Conservation (phyloP, 2,888 invertebrate genomes). For the Troilus luridus region DNA sequence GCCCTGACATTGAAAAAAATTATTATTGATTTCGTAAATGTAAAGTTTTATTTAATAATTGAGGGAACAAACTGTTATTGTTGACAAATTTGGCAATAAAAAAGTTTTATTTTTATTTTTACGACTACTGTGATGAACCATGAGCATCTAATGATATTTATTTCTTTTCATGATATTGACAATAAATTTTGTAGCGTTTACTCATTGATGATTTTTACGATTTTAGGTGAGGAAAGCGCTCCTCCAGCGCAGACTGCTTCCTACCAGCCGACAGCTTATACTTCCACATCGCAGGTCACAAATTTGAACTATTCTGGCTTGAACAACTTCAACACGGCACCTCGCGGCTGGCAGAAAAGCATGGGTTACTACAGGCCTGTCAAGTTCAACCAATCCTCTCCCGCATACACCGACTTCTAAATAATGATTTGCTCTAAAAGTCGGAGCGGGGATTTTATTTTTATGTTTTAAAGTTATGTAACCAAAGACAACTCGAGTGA, state of each 20-base stretch:
- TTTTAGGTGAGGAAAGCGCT: slow-evolving; percentile 54
- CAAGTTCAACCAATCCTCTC: slow-evolving; percentile 73
- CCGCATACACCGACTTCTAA: slow-evolving; percentile 65
- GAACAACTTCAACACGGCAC: slow-evolving; percentile 86
- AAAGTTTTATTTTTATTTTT: too few species aligned
- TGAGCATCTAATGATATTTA: neutral
- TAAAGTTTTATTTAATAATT: too few species aligned
- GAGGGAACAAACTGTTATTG: too few species aligned
- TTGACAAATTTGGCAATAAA: too few species aligned
- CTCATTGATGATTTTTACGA: neutral
- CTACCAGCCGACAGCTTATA: neutral
- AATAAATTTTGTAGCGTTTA: neutral
- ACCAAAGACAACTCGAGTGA: slow-evolving; percentile 13
- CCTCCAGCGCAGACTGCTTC: slow-evolving; percentile 33
- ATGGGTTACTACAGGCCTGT: slow-evolving; percentile 81
- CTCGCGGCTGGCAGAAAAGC: slow-evolving; percentile 83
- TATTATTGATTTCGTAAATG: too few species aligned
- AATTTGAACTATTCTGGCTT: slow-evolving; percentile 64
- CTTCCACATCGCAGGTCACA: slow-evolving; percentile 58
- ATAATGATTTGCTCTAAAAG: neutral
- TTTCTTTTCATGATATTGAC: neutral
- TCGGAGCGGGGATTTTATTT: neutral
- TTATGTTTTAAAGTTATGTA: slow-evolving; percentile 22
- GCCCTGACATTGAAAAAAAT: too few species aligned
- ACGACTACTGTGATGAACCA: too few species aligned